Conservation (phyloP, 2,888 invertebrate species). For the Drosophila picticornis region DNA sequence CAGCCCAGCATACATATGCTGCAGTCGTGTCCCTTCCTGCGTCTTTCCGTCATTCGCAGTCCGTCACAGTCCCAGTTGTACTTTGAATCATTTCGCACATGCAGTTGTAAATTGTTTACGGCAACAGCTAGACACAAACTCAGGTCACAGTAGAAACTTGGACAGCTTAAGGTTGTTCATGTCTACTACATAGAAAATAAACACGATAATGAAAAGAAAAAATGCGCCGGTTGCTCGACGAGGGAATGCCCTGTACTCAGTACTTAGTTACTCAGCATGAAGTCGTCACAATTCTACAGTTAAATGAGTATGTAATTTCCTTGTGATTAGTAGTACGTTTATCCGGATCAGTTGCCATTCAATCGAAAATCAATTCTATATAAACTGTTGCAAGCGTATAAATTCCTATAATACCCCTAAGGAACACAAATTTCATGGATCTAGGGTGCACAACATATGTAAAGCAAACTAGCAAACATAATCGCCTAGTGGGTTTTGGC, state of each 20-base stretch:
- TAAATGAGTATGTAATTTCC: neutral
- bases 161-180: constrained; percentile 57
- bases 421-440: neutral
- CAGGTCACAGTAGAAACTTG: constrained; percentile 29
- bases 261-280: neutral
- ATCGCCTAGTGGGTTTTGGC: constrained; percentile 5
- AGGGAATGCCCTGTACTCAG: neutral
- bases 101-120: constrained; percentile 32
- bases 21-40: neutral
- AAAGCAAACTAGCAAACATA: constrained; percentile 45
- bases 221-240: constrained; percentile 1
- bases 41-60: constrained; percentile 12
- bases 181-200: constrained; percentile 18
- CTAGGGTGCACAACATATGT: constrained; percentile 4
- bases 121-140: constrained; percentile 36
- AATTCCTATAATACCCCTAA: neutral
- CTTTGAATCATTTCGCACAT: constrained; percentile 28
- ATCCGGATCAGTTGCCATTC: neutral
- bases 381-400: neutral
- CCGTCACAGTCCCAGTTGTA: constrained; percentile 22
- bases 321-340: neutral
- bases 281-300: neutral
- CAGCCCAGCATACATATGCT: neutral
- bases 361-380: neutral
- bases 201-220: constrained; percentile 10